phyloP scores from a whole-genome alignment of 2,888 invertebrate species.

The Unio pictorum region DNA sequence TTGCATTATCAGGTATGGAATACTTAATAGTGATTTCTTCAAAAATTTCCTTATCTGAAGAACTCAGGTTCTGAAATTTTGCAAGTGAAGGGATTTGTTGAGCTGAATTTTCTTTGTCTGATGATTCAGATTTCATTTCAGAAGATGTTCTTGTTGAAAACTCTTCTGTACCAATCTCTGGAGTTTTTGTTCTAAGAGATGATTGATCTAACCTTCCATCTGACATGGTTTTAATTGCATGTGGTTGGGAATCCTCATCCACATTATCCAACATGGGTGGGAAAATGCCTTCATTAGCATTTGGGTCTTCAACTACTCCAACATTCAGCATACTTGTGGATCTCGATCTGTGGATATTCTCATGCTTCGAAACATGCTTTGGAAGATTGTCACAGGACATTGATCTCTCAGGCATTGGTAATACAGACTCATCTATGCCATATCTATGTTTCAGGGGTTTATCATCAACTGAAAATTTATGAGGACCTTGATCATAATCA shows the following conservation, averaged over 20 bases:
- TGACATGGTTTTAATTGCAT: conserved; percentile 26
- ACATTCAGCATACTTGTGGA: conserved; percentile 50
- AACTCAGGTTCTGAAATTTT: conserved; percentile 13
- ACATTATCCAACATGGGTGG: conserved; percentile 38
- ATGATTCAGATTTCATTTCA: conserved; percentile 12
- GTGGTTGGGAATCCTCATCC: conserved; percentile 29
- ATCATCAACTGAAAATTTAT: no score
- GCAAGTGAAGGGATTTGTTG: conserved; percentile 17
- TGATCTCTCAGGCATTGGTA: conserved; percentile 48
- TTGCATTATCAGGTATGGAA: conserved; percentile 3
- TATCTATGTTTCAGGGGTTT: conserved; percentile 41
- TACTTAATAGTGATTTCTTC: conserved; percentile 31
- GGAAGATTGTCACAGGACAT: conserved; percentile 56
- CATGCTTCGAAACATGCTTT: conserved; percentile 21
- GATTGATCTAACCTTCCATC: conserved; percentile 22
- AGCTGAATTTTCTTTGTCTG: conserved; percentile 16
- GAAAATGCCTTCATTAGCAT: conserved; percentile 53
- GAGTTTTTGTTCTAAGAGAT: conserved; percentile 21
- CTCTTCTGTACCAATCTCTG: conserved; percentile 17
- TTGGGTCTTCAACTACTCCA: conserved; percentile 26
- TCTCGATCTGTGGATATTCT: conserved; percentile 43
- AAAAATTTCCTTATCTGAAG: conserved; percentile 21
- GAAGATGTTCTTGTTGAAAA: conserved; percentile 26
- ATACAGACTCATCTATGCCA: conserved; percentile 47
- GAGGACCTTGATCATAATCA: conserved; percentile 23